Evolutionary conservation across 2,113 vertebrate species (phyloP), one percentile per base, ranked within the genome.

Genomic region (Panthera leo): DNA sequence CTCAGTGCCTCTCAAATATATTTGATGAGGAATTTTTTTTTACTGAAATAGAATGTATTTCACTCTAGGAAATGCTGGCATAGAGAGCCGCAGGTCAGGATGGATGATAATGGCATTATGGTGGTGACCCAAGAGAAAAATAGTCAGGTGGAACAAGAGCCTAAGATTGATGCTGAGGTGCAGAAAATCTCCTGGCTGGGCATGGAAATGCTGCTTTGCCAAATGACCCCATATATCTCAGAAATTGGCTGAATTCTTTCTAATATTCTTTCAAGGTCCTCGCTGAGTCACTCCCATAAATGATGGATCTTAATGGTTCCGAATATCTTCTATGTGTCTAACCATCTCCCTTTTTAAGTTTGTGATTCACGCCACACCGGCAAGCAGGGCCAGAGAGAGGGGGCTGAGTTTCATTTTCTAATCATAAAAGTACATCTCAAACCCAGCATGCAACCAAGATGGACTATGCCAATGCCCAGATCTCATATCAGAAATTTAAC

Each of bases 251-350:
- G 96, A 78, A 95, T 96, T 97, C 90, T 93, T 95, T 95, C 94
- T 97, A 98, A 97, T 97, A 97, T 85, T 96, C 96, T 96, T 94
- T 97, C 97, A 96, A 96, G 97, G 98, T 97, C 96, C 94, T 97
- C 15, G 29, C 95, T 94, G 94, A 97, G 97, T 97, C 97, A 97
- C 96, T 94, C 51, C 92, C 90, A 58, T 53, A 97, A 97, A 96
- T 97, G 98, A 98, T 97, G 92, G 95, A 90, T 96, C 97, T 84
- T 97, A 95, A 96, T 96, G 95, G 89, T 34, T 87, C 86, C 0
- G 8, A 96, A 96, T 94, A 88, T 79, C 97, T 96, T 92, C 39
- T 70, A 90, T 25, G 3, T 73, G 70, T 87, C 89, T 88, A 55
- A 48, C 95, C 94, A 79, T 79, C 95, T 97, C 76, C 95, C 96